These are phyloP conservation scores for Plebejus melissa DNA, from an alignment of 2,888 invertebrate genomes.

Conservation along the genomic window DNA sequence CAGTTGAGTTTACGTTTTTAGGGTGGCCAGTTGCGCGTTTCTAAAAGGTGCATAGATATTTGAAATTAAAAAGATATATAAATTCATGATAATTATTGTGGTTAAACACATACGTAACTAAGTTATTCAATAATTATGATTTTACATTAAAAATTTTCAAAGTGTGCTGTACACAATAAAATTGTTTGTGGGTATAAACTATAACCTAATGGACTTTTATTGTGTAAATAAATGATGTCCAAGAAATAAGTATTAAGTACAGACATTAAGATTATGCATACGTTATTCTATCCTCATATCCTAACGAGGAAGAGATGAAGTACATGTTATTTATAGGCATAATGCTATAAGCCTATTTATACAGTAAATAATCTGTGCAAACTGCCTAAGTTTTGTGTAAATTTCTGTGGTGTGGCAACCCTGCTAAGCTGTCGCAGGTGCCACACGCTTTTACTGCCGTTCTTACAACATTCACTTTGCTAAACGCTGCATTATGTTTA, in stretches of 20 bases:
- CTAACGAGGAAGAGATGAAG: background rate
- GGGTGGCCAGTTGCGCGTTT: constrained; percentile 1
- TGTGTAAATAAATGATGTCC: no score
- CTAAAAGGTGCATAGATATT: background rate
- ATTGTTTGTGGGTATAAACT: no score
- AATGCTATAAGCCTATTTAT: background rate
- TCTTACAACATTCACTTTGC: constrained; percentile 6
- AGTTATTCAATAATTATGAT: background rate
- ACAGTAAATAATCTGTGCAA: background rate
- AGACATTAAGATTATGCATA: no score
- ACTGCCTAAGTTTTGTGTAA: background rate
- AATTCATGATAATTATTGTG: background rate
- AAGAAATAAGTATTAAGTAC: no score
- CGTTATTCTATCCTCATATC: background rate
- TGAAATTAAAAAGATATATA: background rate
- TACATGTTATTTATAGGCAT: no score
- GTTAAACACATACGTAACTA: background rate
- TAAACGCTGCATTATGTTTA: constrained; percentile 8
- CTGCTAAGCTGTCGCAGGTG: constrained; percentile 22
- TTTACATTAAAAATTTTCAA: no score
- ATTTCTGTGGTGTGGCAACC: background rate
- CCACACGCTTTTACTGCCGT: constrained; percentile 13
- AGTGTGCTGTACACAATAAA: no score
- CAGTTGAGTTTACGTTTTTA: background rate
- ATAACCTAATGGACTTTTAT: no score